Evolutionary conservation across 2,113 vertebrate species (phyloP).

Genomic region (Odontophorus gujanensis): DNA sequence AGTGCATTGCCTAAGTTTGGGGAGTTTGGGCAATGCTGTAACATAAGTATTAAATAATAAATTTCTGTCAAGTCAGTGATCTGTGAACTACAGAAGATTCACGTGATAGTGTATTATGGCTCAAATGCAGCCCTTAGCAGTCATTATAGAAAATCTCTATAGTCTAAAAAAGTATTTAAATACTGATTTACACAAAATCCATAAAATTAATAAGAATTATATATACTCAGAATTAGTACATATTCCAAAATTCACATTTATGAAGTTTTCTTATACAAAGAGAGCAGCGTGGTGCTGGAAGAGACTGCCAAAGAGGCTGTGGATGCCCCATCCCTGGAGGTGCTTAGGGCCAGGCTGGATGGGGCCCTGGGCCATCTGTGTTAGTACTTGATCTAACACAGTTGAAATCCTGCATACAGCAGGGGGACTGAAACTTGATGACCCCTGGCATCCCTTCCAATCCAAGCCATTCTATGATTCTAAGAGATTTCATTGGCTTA

Average conservation of each 20-base stretch:
- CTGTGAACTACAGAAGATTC: constrained; percentile 44
- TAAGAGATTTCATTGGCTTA: not conserved
- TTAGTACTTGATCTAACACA: too few species aligned
- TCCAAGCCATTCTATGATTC: too few species aligned
- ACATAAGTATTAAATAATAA: constrained; percentile 66
- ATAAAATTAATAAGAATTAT: not conserved
- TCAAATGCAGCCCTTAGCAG: constrained; percentile 27
- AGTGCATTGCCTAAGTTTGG: constrained; percentile 21
- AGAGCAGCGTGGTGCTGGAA: too few species aligned
- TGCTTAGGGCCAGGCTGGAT: too few species aligned
- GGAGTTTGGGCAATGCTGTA: constrained; percentile 42
- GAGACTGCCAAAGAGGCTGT: too few species aligned
- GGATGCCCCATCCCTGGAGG: too few species aligned
- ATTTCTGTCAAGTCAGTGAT: constrained; percentile 61
- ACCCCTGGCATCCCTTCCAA: too few species aligned
- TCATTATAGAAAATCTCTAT: constrained; percentile 3
- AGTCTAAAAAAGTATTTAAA: not conserved
- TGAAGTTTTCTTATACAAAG: not conserved
- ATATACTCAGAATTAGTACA: not conserved
- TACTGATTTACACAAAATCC: not conserved
- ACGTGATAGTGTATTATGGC: constrained; percentile 6
- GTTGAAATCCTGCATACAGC: too few species aligned
- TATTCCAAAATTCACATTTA: not conserved
- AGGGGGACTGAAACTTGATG: too few species aligned
- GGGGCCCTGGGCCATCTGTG: too few species aligned